These are phyloP conservation scores for Anneissia japonica DNA, from an alignment of 35 echinoderm and acorn worm species.

Conservation along the genomic window DNA sequence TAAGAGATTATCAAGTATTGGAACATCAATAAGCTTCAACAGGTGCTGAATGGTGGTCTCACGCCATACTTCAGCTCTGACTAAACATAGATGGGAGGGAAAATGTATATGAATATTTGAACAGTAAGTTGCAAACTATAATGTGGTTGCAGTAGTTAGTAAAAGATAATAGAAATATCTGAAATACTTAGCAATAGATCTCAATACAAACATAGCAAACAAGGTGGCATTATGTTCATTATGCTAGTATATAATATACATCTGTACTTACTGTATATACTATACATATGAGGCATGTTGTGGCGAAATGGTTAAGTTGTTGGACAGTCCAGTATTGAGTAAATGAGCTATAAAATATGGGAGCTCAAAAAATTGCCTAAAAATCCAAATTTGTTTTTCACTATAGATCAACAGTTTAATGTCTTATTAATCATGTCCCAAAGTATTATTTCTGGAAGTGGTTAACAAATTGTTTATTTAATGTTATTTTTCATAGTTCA, in stretches of 20 bases:
- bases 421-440: too few relatives aligned
- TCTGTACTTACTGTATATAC: neutral
- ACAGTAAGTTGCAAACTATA: neutral
- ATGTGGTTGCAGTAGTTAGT: neutral
- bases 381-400: too few relatives aligned
- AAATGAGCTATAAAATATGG: too few relatives aligned
- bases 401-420: too few relatives aligned
- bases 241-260: neutral
- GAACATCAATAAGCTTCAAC: constrained; percentile 69
- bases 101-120: neutral
- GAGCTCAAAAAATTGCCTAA: too few relatives aligned
- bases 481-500: too few relatives aligned
- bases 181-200: neutral
- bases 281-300: too few relatives aligned
- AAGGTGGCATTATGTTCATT: neutral
- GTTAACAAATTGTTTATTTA: too few relatives aligned
- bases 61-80: constrained; percentile 69
- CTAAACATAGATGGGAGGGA: constrained; percentile 14
- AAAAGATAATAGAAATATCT: neutral
- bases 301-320: too few relatives aligned
- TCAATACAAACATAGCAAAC: neutral
- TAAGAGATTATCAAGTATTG: constrained; percentile 75
- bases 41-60: constrained; percentile 77
- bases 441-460: too few relatives aligned
- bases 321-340: too few relatives aligned